phyloP scores from a whole-genome alignment of 2,888 invertebrate genomes.

The Drosophila infuscata region DNA sequence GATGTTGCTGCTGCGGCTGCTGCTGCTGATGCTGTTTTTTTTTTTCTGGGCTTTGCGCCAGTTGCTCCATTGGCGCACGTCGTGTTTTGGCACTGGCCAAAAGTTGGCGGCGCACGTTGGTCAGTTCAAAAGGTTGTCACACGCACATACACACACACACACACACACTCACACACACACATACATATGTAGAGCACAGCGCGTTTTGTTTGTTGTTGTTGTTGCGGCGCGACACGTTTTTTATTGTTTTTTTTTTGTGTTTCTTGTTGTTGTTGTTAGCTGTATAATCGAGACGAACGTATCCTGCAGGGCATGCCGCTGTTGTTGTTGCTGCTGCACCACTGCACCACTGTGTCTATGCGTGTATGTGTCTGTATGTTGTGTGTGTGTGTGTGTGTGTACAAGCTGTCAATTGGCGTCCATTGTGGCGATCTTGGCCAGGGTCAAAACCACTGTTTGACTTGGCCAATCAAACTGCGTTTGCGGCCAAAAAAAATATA shows the following conservation, averaged over 20 bases:
- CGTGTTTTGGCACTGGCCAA: slow-evolving; percentile 57
- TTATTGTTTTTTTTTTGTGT: slow-evolving; percentile 23
- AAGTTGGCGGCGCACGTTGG: slow-evolving; percentile 71
- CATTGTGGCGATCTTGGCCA: slow-evolving; percentile 72
- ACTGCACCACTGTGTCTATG: slow-evolving; percentile 52
- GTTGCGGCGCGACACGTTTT: slow-evolving; percentile 55
- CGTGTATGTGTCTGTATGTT: slow-evolving; percentile 30
- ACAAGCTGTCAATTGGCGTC: slow-evolving; percentile 67
- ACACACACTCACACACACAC: slow-evolving; percentile 28
- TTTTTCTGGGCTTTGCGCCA: slow-evolving; percentile 59
- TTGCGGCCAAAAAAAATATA: slow-evolving; percentile 54
- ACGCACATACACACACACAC: slow-evolving; percentile 31
- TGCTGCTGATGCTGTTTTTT: slow-evolving; percentile 30
- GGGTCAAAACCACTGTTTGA: slow-evolving; percentile 77
- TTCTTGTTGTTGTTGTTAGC: slow-evolving; percentile 61
- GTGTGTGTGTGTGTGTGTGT: slow-evolving; percentile 22
- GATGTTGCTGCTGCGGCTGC: slow-evolving; percentile 27
- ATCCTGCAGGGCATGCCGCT: slow-evolving; percentile 46
- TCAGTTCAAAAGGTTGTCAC: slow-evolving; percentile 56
- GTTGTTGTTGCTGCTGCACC: slow-evolving; percentile 54
- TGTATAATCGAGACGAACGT: slow-evolving; percentile 85
- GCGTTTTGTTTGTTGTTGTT: slow-evolving; percentile 61
- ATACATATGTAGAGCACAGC: slow-evolving; percentile 41
- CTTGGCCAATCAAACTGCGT: slow-evolving; percentile 83
- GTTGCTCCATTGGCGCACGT: slow-evolving; percentile 55